These are phyloP conservation scores for Thaumetopoea pityocampa DNA, from an alignment of 1,140 invertebrate genomes.

Conservation along the genomic window DNA sequence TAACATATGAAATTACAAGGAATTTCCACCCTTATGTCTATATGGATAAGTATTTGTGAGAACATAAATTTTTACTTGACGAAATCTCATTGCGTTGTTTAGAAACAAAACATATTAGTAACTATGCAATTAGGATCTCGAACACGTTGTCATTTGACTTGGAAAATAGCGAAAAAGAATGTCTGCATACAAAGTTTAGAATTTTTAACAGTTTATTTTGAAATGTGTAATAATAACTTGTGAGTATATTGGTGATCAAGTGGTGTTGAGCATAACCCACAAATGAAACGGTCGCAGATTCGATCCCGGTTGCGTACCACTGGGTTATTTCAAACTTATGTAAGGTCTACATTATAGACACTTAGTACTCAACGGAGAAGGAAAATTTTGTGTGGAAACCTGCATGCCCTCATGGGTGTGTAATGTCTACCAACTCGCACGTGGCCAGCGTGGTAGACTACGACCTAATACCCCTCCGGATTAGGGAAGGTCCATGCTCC, in stretches of 20 bases:
- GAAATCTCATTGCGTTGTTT: conserved; percentile 9
- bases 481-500: too few species aligned
- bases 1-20: background rate
- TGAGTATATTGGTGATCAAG: too few species aligned
- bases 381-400: too few species aligned
- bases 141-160: conserved; percentile 66
- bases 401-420: too few species aligned
- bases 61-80: background rate
- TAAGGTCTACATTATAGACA: too few species aligned
- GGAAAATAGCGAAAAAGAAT: conserved; percentile 57
- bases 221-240: conserved; percentile 23
- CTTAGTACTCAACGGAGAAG: too few species aligned
- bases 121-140: conserved; percentile 49
- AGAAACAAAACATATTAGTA: conserved; percentile 42
- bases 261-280: background rate
- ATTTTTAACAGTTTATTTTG: conserved; percentile 46
- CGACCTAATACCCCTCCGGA: too few species aligned
- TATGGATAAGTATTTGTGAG: conserved; percentile 6
- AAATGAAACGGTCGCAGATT: too few species aligned
- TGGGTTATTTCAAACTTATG: too few species aligned
- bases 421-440: too few species aligned
- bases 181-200: conserved; percentile 37
- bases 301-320: too few species aligned
- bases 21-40: conserved; percentile 28
- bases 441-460: too few species aligned